Evolutionary conservation across 2,888 invertebrate genomes (phyloP), one percentile per base, ranked within the genome.

Genomic region (Lasioglossum figueresi): DNA sequence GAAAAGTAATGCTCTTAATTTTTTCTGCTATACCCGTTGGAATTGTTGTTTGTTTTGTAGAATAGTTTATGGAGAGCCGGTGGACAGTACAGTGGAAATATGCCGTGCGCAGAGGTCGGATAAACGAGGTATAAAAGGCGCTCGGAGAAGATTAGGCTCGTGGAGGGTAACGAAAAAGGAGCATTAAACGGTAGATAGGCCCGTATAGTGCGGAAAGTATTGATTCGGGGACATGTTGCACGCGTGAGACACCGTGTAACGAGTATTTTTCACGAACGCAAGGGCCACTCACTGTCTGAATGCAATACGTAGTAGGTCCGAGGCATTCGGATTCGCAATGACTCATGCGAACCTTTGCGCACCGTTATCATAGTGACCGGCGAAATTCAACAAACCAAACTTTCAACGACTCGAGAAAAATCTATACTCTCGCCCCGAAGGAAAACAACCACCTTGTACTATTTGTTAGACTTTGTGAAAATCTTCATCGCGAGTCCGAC

Each of bases 221-320:
- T 92, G 92, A 92, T 92, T 92, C 88, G 88, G 86, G 86, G 80
- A 78, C 78, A 84, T 74, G 89, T 85, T 92, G 89, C 89, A 91
- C 89, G 89, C 89, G 89, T 85, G 85, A 86, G 88, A 88, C 83
- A 81, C 83, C 75, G 80, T 74, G 48, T 68, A 85, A 89, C 89
- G 88, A 89, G 88, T 84, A 88, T 91, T 89, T 91, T 90, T 87
- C 81, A 56, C 40, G 81, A 81, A 82, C 72, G 10, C 40, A 45
- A 56, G 19, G 34, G 48, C 16, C 59, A 43, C n/a, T 37, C 43
- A 48, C 34, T 4, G 72, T 70, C 43, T 16, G 8, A 66, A 16
- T 5, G 31, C 68, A 48, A 48, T 56, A n/a, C n/a, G n/a, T n/a
- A 71, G 34, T 45, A 48, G 27, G 16, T 16, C 37, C 37, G 34